A percentile compares a stretch with the other conserved stretches of the same genome.
phyloP scores from a whole-genome alignment of 2,113 vertebrate species.

The Brevimyrus niger region DNA sequence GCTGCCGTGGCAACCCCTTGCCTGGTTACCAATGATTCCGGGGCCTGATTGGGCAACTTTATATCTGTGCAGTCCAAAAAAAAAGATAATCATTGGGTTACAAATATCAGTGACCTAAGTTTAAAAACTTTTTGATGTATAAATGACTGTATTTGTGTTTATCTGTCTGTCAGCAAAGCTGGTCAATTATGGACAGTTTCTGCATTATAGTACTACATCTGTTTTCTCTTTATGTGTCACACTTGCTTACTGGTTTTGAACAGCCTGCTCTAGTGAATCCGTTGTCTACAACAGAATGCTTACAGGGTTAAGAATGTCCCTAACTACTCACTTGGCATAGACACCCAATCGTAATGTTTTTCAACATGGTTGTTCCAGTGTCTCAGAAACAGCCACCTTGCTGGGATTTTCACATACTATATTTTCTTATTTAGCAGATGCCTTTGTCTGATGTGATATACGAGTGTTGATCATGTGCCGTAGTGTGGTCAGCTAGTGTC shows the following conservation, averaged over 20 bases:
- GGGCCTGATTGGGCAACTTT: constrained; percentile 8
- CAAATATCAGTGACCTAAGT: neutral
- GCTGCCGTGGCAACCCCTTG: neutral
- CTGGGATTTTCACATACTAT: neutral
- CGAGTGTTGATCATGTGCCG: neutral
- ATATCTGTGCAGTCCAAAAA: neutral
- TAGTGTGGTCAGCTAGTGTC: neutral
- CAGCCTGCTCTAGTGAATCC: neutral
- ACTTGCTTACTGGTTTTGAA: neutral
- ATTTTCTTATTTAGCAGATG: neutral
- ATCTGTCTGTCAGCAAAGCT: neutral
- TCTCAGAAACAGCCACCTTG: neutral
- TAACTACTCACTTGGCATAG: neutral
- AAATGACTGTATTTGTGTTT: neutral
- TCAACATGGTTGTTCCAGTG: neutral
- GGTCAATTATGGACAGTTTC: neutral
- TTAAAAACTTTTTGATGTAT: neutral
- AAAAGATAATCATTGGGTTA: neutral
- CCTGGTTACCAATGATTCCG: constrained; percentile 17
- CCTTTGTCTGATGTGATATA: neutral
- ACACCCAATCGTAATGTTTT: neutral
- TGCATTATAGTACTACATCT: neutral
- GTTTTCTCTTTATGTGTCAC: neutral
- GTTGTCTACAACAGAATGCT: neutral
- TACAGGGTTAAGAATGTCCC: neutral